These are phyloP conservation scores for Drosophila kepulauana DNA, from an alignment of 1,140 invertebrate genomes.

Conservation along the genomic window DNA sequence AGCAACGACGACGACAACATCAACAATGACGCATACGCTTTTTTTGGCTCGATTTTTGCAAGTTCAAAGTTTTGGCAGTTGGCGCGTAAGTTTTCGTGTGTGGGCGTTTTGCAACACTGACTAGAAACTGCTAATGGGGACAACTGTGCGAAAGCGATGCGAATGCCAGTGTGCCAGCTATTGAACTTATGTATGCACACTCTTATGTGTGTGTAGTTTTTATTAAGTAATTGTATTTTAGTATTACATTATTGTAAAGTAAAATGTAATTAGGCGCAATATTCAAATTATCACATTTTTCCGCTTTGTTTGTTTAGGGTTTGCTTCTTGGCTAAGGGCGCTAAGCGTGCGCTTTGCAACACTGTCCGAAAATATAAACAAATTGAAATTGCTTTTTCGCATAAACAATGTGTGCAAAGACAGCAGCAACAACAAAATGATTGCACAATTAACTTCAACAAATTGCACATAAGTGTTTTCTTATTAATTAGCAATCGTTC, in stretches of 20 bases:
- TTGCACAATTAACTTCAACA: background rate
- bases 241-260: too few relatives aligned
- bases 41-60: slow-evolving; percentile 5
- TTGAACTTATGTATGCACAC: too few relatives aligned
- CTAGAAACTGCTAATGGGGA: too few relatives aligned
- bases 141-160: too few relatives aligned
- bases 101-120: too few relatives aligned
- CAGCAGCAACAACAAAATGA: slow-evolving; percentile 11
- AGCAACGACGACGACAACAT: slow-evolving; percentile 29
- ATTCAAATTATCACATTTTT: too few relatives aligned
- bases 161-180: too few relatives aligned
- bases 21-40: slow-evolving; percentile 37
- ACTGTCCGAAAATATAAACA: slow-evolving; percentile 44
- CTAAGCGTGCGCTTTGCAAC: slow-evolving; percentile 33
- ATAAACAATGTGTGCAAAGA: slow-evolving; percentile 13
- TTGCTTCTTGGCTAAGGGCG: slow-evolving; percentile 41
- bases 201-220: too few relatives aligned
- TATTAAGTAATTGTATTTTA: too few relatives aligned
- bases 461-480: background rate
- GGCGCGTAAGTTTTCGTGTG: too few relatives aligned
- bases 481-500: slow-evolving; percentile 18
- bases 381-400: slow-evolving; percentile 24
- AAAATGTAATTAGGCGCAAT: too few relatives aligned
- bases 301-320: slow-evolving; percentile 26
- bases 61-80: slow-evolving; percentile 6